These are phyloP conservation scores for Sinohyriopsis cumingii DNA, from an alignment of 2,888 invertebrate genomes.

Conservation along the genomic window DNA sequence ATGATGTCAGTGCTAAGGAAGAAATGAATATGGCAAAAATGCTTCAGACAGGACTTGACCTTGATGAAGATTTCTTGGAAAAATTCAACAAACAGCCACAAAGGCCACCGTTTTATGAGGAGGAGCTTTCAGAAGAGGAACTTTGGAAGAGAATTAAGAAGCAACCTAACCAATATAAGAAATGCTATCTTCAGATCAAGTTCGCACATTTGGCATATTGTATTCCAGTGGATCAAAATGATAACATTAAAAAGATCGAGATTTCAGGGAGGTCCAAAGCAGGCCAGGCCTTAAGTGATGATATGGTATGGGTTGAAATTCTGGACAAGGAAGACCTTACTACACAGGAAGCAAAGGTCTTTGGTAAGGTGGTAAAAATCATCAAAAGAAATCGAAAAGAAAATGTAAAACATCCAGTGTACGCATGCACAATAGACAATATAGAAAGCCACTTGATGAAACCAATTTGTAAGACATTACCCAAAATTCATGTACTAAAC, in stretches of 20 bases:
- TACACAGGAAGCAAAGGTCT: slow-evolving; percentile 12
- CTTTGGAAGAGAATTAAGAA: slow-evolving; percentile 5
- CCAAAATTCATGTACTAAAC: slow-evolving; percentile 28
- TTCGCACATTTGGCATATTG: slow-evolving; percentile 35
- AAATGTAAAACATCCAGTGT: slow-evolving; percentile 34
- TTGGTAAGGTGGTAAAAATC: slow-evolving; percentile 16
- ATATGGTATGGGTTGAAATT: slow-evolving; percentile 45
- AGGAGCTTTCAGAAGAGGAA: neutral
- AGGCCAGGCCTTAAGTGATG: slow-evolving; percentile 41
- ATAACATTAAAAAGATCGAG: slow-evolving; percentile 23
- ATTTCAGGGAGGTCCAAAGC: slow-evolving; percentile 43
- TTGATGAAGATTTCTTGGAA: slow-evolving; percentile 1
- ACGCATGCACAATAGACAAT: slow-evolving; percentile 43
- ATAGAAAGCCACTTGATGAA: slow-evolving; percentile 35
- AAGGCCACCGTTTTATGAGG: slow-evolving; percentile 5
- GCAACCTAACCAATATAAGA: slow-evolving; percentile 27
- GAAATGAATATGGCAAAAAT: too few species aligned
- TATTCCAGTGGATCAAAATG: slow-evolving; percentile 21
- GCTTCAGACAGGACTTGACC: slow-evolving; percentile 1
- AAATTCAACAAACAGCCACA: neutral
- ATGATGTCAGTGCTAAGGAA: too few species aligned
- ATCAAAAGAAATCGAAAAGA: slow-evolving; percentile 18
- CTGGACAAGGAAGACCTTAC: slow-evolving; percentile 11
- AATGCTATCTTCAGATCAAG: slow-evolving; percentile 33
- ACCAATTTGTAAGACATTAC: slow-evolving; percentile 37